Conservation (phyloP, 2,888 invertebrate genomes). For the Spisula subtruncata region DNA sequence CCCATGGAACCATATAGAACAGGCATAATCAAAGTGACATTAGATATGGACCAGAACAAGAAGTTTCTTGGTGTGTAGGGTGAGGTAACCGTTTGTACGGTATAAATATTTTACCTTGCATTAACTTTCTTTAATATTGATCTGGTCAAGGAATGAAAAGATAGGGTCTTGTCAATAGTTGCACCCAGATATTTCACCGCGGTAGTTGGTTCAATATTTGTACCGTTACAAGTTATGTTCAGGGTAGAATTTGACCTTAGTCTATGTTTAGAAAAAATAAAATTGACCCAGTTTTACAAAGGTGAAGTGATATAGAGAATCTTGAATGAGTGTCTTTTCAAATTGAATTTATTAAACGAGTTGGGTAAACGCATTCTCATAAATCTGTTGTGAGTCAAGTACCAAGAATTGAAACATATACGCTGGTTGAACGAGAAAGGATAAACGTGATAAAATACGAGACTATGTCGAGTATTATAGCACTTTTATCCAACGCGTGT, state of each 20-base stretch:
- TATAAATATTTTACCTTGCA: constrained; percentile 37
- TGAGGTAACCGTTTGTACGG: background rate
- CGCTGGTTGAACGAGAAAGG: too few relatives aligned
- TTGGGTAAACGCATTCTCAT: too few relatives aligned
- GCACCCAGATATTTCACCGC: background rate
- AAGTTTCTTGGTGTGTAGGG: constrained; percentile 16
- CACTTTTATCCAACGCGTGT: too few relatives aligned
- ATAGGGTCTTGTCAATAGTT: background rate
- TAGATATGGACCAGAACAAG: constrained; percentile 33
- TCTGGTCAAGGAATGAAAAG: constrained; percentile 3
- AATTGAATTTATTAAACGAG: too few relatives aligned
- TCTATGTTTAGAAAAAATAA: background rate
- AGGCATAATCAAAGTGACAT: constrained; percentile 54
- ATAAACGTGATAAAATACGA: too few relatives aligned
- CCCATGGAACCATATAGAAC: constrained; percentile 37
- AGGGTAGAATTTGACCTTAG: background rate
- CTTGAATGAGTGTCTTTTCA: too few relatives aligned
- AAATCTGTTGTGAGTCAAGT: too few relatives aligned
- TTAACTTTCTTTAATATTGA: constrained; percentile 38
- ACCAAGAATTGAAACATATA: too few relatives aligned
- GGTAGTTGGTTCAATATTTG: background rate
- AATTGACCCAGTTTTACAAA: background rate
- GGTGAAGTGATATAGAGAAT: background rate
- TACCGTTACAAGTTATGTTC: constrained; percentile 1
- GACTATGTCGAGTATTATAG: too few relatives aligned